These are phyloP conservation scores for Platichthys stellatus DNA, from an alignment of 2,113 vertebrate genomes.

Conservation along the genomic window DNA sequence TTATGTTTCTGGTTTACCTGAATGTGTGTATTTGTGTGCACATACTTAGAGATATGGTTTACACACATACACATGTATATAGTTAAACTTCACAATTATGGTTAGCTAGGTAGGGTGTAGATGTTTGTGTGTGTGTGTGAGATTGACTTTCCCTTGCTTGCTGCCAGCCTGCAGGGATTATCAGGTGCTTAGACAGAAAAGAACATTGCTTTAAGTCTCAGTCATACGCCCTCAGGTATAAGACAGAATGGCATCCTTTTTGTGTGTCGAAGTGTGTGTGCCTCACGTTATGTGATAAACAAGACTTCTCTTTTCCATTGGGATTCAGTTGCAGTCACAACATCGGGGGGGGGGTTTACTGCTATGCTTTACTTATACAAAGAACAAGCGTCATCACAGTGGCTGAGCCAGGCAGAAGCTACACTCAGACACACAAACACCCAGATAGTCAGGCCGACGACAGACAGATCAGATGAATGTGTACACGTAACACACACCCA, in stretches of 20 bases:
- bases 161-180: conserved; percentile 57
- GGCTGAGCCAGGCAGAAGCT: conserved; percentile 37
- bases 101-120: not conserved
- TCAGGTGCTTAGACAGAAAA: conserved; percentile 56
- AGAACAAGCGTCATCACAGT: conserved; percentile 46
- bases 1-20: too few relatives aligned
- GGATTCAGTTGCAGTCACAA: conserved; percentile 22
- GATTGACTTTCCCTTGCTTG: conserved; percentile 39
- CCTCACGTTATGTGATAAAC: conserved; percentile 18
- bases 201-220: conserved; percentile 66
- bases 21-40: too few relatives aligned
- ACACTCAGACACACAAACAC: conserved; percentile 24
- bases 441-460: not conserved
- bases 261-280: conserved; percentile 2
- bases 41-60: too few relatives aligned
- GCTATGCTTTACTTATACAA: conserved; percentile 31
- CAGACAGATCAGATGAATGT: not conserved
- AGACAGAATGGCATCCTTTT: conserved; percentile 28
- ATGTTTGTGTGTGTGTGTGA: not conserved
- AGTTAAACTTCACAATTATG: not conserved
- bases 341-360: conserved; percentile 5
- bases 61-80: too few relatives aligned
- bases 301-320: conserved; percentile 24
- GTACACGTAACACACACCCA: not conserved
- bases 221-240: conserved; percentile 41